phyloP scores from a whole-genome alignment of 2,113 vertebrate species.

The Oryctolagus cuniculus region mOryCun1.1 NC_091436.1:160006001-160006500 shows the following conservation, averaged over 20 bases:
- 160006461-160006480: background rate
- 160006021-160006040: fast-evolving
- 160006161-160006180: background rate
- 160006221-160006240: background rate
- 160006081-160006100: background rate
- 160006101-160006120: background rate
- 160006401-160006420: background rate
- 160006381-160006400: background rate
- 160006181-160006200: conserved; percentile 60
- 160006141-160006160: background rate
- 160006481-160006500: background rate
- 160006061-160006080: background rate
- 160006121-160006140: background rate
- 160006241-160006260: background rate
- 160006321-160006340: background rate
- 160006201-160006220: background rate
- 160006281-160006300: background rate
- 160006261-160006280: background rate
- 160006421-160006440: background rate
- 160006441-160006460: background rate
- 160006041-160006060: background rate
- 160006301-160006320: background rate
- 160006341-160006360: background rate
- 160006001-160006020: background rate
- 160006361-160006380: background rate